A percentile compares a stretch with the other conserved stretches of the same genome.
Evolutionary conservation across 1,140 invertebrate species (phyloP).

Genomic region (Gonioctena quinquepunctata): DNA sequence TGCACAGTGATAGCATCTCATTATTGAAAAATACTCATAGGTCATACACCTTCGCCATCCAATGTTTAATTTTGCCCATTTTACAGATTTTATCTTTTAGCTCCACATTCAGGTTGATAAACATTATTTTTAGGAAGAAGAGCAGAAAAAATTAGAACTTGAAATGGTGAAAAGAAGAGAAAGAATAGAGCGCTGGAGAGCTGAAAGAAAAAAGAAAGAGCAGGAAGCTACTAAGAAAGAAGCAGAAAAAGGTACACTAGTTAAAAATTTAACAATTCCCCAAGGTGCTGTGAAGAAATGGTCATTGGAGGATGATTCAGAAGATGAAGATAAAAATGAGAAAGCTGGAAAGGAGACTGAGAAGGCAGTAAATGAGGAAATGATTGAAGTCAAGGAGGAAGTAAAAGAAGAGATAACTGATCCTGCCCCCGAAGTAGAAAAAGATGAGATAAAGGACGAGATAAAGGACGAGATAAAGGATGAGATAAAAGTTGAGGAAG

Average conservation of each 20-base stretch:
- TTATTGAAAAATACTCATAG: too few relatives aligned
- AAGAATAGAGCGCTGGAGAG: slow-evolving; percentile 89
- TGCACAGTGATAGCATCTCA: too few relatives aligned
- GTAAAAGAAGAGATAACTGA: slow-evolving; percentile 51
- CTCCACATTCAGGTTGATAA: too few relatives aligned
- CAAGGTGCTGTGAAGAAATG: slow-evolving; percentile 75
- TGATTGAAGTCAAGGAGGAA: slow-evolving; percentile 56
- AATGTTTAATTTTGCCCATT: too few relatives aligned
- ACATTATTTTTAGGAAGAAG: slow-evolving; percentile 74
- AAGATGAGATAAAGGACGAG: slow-evolving; percentile 30
- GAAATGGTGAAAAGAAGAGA: slow-evolving; percentile 97
- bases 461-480: slow-evolving; percentile 49
- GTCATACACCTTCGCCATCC: too few relatives aligned
- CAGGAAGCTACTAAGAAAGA: slow-evolving; percentile 78
- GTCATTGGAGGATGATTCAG: slow-evolving; percentile 90
- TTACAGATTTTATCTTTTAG: too few relatives aligned
- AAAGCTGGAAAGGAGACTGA: slow-evolving; percentile 52
- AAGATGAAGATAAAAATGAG: slow-evolving; percentile 65
- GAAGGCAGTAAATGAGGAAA: slow-evolving; percentile 76
- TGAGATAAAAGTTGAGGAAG: slow-evolving; percentile 40
- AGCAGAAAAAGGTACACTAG: slow-evolving; percentile 63
- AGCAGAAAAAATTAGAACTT: slow-evolving; percentile 85
- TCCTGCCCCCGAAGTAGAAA: slow-evolving; percentile 40
- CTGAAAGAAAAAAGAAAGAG: slow-evolving; percentile 85
- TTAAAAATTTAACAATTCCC: slow-evolving; percentile 58